These are phyloP conservation scores for Pao palembangensis DNA, from an alignment of 2,113 vertebrate genomes.

Conservation along the genomic window DNA sequence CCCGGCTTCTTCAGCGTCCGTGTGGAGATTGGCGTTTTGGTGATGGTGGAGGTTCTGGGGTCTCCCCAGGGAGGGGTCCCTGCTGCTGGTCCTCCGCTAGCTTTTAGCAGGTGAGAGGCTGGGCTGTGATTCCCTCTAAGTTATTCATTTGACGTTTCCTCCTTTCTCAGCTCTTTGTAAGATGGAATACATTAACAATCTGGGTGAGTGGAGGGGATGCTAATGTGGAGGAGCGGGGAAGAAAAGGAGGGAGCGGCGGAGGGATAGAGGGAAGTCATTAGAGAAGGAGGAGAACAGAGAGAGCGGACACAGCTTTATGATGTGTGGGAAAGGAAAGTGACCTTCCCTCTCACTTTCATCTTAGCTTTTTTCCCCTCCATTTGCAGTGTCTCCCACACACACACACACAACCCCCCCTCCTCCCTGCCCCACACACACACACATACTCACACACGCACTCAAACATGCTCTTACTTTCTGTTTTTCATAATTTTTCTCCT, in stretches of 20 bases:
- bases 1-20: too few relatives aligned
- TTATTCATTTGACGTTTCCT: slow-evolving; percentile 70
- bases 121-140: slow-evolving; percentile 58
- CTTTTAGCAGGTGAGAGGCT: slow-evolving; percentile 70
- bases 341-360: slow-evolving; percentile 66
- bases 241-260: slow-evolving; percentile 36
- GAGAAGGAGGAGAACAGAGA: slow-evolving; percentile 59
- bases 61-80: slow-evolving; percentile 53
- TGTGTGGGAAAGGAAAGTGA: slow-evolving; percentile 69
- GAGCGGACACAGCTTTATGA: slow-evolving; percentile 60
- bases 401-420: too few relatives aligned
- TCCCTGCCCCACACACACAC: background rate
- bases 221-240: slow-evolving; percentile 57
- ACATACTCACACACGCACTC: background rate
- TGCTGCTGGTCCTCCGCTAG: slow-evolving; percentile 62
- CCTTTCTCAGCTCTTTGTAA: slow-evolving; percentile 64
- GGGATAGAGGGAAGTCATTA: slow-evolving; percentile 62
- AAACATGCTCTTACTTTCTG: slow-evolving; percentile 1
- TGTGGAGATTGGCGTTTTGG: too few relatives aligned
- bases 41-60: slow-evolving; percentile 6
- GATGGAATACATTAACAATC: slow-evolving; percentile 67
- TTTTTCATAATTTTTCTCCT: slow-evolving; percentile 20
- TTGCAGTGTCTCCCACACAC: slow-evolving; percentile 17
- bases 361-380: slow-evolving; percentile 26
- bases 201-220: slow-evolving; percentile 60